phyloP scores from a whole-genome alignment of 2,113 vertebrate species.

The Camelus bactrianus region DNA sequence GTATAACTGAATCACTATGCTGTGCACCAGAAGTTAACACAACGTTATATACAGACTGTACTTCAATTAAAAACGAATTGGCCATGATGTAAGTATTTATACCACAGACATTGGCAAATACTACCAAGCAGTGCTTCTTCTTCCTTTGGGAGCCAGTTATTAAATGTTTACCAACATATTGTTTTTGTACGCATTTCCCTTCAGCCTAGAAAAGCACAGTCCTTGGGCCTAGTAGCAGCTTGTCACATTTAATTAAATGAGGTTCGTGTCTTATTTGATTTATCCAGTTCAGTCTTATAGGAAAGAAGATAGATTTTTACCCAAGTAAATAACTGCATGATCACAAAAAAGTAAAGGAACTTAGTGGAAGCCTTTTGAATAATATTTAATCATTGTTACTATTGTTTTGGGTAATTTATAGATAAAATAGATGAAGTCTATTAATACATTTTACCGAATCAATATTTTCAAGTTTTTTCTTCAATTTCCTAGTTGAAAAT shows the following conservation, averaged over 20 bases:
- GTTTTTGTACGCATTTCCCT: background rate
- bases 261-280: conserved; percentile 2
- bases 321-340: background rate
- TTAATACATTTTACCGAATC: background rate
- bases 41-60: no score
- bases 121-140: background rate
- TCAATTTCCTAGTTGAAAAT: conserved; percentile 41
- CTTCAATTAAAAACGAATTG: background rate
- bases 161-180: background rate
- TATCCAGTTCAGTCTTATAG: background rate
- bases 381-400: background rate
- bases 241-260: background rate
- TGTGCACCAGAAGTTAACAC: no score
- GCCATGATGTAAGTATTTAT: background rate
- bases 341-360: background rate
- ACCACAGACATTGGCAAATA: background rate
- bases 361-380: conserved; percentile 41
- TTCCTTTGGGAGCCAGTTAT: background rate
- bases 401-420: conserved; percentile 39
- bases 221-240: background rate
- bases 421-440: background rate
- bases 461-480: conserved; percentile 6
- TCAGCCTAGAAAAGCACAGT: background rate
- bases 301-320: conserved; percentile 1
- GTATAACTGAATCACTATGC: no score